Conservation (phyloP, 1,140 invertebrate species). For the Orius insidiosus region DNA sequence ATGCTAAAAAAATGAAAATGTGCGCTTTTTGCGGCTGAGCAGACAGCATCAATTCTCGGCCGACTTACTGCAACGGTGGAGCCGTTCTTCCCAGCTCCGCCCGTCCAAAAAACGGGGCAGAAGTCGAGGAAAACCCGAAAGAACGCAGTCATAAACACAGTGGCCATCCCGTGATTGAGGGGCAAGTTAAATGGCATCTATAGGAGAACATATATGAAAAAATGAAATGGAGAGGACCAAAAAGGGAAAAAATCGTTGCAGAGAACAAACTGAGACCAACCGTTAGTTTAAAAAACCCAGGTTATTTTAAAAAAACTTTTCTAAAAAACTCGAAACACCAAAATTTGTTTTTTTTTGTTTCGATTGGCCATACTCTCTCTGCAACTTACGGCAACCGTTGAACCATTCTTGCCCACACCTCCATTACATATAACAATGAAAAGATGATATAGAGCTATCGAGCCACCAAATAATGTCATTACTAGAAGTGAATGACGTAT, state of each 20-base stretch:
- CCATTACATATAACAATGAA: constrained; percentile 69
- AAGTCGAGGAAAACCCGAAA: constrained; percentile 44
- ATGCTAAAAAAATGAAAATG: constrained; percentile 6
- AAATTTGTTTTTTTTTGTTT: neutral
- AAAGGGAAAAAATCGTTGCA: neutral
- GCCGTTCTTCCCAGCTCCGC: constrained; percentile 87
- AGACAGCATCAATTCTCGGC: neutral
- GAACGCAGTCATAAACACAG: constrained; percentile 43
- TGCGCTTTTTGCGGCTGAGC: no score
- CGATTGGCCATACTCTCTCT: neutral
- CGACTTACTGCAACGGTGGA: constrained; percentile 83
- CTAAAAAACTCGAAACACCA: neutral
- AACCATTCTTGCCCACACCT: constrained; percentile 87
- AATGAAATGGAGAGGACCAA: no score
- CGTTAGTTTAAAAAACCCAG: neutral
- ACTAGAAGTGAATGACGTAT: constrained; percentile 54
- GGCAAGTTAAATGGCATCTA: constrained; percentile 14
- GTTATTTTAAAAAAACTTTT: no score
- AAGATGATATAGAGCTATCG: constrained; percentile 46
- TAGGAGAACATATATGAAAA: constrained; percentile 4
- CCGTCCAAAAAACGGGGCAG: constrained; percentile 44
- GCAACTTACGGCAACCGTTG: constrained; percentile 81
- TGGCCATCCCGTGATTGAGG: constrained; percentile 35
- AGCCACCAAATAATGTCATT: constrained; percentile 47
- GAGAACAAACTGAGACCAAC: neutral